phyloP scores from a whole-genome alignment of 2,888 invertebrate genomes.

The Lepeophtheirus nordmannii region DNA sequence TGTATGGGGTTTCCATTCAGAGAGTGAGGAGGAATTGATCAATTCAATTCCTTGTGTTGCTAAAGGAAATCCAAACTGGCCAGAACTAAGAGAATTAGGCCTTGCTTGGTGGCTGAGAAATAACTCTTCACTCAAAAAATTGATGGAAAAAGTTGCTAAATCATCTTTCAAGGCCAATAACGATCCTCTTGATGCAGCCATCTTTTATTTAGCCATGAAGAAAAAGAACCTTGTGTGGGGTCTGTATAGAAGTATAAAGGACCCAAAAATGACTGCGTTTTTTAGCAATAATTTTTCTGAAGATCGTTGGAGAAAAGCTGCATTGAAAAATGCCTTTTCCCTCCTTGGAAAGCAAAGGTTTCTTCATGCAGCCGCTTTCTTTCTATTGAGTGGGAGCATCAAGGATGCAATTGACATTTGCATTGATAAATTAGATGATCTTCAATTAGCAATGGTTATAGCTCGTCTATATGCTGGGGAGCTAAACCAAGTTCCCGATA shows the following conservation, averaged over 20 bases:
- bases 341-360: conserved; percentile 87
- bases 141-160: conserved; percentile 83
- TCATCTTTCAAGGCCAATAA: conserved; percentile 76
- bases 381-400: conserved; percentile 79
- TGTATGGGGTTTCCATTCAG: conserved; percentile 98
- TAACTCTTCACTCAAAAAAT: conserved; percentile 57
- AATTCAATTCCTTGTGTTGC: conserved; percentile 58
- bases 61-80: conserved; percentile 53
- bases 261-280: conserved; percentile 84
- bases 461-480: conserved; percentile 66
- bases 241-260: conserved; percentile 67
- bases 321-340: conserved; percentile 93
- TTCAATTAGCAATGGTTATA: conserved; percentile 87
- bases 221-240: conserved; percentile 95
- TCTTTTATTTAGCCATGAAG: conserved; percentile 94
- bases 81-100: conserved; percentile 70
- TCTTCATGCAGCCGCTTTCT: conserved; percentile 95
- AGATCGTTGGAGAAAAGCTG: conserved; percentile 91
- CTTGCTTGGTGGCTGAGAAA: conserved; percentile 94
- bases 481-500: conserved; percentile 47
- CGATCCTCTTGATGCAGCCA: conserved; percentile 91
- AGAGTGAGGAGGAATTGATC: conserved; percentile 85
- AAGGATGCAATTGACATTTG: conserved; percentile 90
- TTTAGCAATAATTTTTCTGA: conserved; percentile 85
- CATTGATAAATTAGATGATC: conserved; percentile 74